These are phyloP conservation scores for Xyliphius kryptos DNA, from an alignment of 2,113 vertebrate species.

Conservation along the genomic window DNA sequence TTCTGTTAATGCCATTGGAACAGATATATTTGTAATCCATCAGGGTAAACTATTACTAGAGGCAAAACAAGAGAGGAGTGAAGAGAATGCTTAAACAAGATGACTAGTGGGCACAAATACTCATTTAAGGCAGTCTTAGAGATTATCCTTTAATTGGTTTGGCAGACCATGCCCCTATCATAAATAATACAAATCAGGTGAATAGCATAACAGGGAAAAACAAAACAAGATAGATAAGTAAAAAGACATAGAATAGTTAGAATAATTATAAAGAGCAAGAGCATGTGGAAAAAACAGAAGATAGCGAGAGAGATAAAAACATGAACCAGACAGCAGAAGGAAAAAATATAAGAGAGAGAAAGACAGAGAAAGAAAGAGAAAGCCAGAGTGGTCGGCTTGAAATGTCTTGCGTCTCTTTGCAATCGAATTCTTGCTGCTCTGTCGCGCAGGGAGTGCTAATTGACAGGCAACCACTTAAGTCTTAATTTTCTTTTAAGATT, in stretches of 20 bases:
- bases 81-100: too few relatives aligned
- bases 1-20: not conserved
- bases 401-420: constrained; percentile 46
- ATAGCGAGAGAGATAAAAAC: too few relatives aligned
- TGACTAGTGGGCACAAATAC: too few relatives aligned
- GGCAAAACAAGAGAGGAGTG: too few relatives aligned
- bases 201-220: not conserved
- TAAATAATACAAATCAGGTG: too few relatives aligned
- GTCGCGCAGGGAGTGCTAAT: constrained; percentile 49
- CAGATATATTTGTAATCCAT: not conserved
- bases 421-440: constrained; percentile 50
- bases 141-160: too few relatives aligned
- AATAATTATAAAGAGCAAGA: not conserved
- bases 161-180: too few relatives aligned
- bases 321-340: not conserved
- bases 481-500: constrained; percentile 54
- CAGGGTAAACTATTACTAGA: too few relatives aligned
- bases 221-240: not conserved
- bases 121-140: too few relatives aligned
- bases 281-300: not conserved
- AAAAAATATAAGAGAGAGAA: constrained; percentile 10
- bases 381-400: constrained; percentile 31
- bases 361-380: constrained; percentile 9
- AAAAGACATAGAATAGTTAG: not conserved
- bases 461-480: constrained; percentile 55